These are phyloP conservation scores for Astropecten irregularis DNA, from an alignment of 53 echinoderm and acorn worm species.

Conservation along the genomic window DNA sequence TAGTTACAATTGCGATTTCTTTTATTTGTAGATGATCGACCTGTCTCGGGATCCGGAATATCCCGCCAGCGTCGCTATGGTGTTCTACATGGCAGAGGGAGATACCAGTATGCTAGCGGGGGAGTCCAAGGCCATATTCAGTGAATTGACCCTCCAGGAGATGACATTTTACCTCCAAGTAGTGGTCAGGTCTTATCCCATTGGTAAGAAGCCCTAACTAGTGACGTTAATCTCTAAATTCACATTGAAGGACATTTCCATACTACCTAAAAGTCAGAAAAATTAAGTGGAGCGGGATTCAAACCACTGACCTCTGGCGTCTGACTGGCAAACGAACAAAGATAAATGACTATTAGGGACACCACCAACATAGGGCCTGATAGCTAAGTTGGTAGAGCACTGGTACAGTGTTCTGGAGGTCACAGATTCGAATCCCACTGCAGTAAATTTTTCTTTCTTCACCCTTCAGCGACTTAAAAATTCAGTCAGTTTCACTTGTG, in stretches of 20 bases:
- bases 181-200: slow-evolving; percentile 58
- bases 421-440: too few species aligned
- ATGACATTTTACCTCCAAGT: slow-evolving; percentile 64
- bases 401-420: too few species aligned
- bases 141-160: slow-evolving; percentile 68
- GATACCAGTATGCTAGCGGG: slow-evolving; percentile 66
- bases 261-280: neutral
- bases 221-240: neutral
- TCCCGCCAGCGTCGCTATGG: slow-evolving; percentile 53
- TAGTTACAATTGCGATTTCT: too few species aligned
- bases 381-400: too few species aligned
- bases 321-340: too few species aligned
- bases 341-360: too few species aligned
- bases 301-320: neutral
- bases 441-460: too few species aligned
- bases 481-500: too few species aligned
- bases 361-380: too few species aligned
- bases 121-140: slow-evolving; percentile 62
- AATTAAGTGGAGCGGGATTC: too few species aligned
- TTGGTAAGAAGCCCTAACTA: slow-evolving; percentile 35
- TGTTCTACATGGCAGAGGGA: slow-evolving; percentile 79
- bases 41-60: slow-evolving; percentile 46
- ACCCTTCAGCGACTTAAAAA: too few species aligned
- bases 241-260: too few species aligned
- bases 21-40: slow-evolving; percentile 65